phyloP scores from a whole-genome alignment of 1,140 invertebrate species.

The Drosophila melanica region DNA sequence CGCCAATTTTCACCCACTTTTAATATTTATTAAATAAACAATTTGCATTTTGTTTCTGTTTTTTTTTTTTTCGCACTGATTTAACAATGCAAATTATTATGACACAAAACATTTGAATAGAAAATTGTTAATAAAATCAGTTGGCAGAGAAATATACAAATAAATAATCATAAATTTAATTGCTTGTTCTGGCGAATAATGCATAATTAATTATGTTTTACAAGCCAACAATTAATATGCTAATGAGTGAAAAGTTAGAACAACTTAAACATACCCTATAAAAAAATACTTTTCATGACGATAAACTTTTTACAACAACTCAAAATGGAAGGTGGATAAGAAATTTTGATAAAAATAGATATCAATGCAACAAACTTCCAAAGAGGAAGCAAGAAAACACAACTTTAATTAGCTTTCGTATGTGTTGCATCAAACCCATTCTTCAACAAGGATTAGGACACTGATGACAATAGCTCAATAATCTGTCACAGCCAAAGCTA shows the following conservation, averaged over 20 bases:
- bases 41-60: background rate
- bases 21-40: slow-evolving; percentile 10
- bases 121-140: background rate
- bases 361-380: no score
- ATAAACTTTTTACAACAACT: no score
- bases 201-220: slow-evolving; percentile 1
- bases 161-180: background rate
- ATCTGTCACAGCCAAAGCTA: background rate
- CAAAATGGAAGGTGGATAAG: no score
- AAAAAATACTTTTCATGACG: no score
- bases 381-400: no score
- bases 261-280: background rate
- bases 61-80: background rate
- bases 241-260: background rate
- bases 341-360: no score
- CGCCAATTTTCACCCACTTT: slow-evolving; percentile 2
- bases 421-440: background rate
- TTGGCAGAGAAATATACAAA: background rate
- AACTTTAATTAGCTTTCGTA: background rate
- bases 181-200: background rate
- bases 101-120: background rate
- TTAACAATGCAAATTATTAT: background rate
- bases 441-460: background rate
- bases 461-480: slow-evolving; percentile 1
- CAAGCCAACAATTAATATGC: background rate